phyloP scores from a whole-genome alignment of 2,797 vertebrate genomes.

The Sardinella longiceps region DNA sequence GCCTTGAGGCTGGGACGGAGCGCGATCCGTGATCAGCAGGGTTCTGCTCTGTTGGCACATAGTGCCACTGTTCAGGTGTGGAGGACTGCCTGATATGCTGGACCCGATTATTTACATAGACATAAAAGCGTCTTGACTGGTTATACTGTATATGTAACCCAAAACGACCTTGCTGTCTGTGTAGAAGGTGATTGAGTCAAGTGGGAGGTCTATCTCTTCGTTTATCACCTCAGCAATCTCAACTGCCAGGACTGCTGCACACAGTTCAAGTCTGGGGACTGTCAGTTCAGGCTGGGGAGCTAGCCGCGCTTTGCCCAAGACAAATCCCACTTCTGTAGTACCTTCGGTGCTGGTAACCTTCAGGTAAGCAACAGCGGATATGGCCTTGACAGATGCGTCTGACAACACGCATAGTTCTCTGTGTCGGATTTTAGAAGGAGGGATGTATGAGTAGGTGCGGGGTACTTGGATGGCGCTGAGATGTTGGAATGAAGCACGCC shows the following conservation, averaged over 20 bases:
- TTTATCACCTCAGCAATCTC: constrained; percentile 28
- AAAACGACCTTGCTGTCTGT: constrained; percentile 29
- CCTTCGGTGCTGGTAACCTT: constrained; percentile 23
- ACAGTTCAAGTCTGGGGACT: constrained; percentile 26
- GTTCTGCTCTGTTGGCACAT: constrained; percentile 32
- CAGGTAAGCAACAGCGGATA: constrained; percentile 32
- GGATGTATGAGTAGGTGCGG: neutral
- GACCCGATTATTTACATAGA: constrained; percentile 38
- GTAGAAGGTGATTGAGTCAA: neutral
- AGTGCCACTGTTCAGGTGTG: neutral
- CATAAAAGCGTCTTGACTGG: constrained; percentile 18
- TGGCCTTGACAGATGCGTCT: constrained; percentile 31
- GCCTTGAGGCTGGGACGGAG: neutral
- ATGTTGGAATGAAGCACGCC: constrained; percentile 6
- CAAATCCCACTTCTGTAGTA: constrained; percentile 13
- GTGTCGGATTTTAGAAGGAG: constrained; percentile 11
- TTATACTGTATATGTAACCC: constrained; percentile 24
- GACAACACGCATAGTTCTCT: constrained; percentile 29
- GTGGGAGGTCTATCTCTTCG: constrained; percentile 19
- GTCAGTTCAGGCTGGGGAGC: constrained; percentile 28
- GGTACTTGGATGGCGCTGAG: neutral
- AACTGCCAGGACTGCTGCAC: constrained; percentile 25
- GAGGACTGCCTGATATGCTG: constrained; percentile 15
- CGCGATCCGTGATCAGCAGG: constrained; percentile 30
- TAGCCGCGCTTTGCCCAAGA: constrained; percentile 2